These are phyloP conservation scores for Progne subis DNA, from an alignment of 2,113 vertebrate species.

Conservation along the genomic window DNA sequence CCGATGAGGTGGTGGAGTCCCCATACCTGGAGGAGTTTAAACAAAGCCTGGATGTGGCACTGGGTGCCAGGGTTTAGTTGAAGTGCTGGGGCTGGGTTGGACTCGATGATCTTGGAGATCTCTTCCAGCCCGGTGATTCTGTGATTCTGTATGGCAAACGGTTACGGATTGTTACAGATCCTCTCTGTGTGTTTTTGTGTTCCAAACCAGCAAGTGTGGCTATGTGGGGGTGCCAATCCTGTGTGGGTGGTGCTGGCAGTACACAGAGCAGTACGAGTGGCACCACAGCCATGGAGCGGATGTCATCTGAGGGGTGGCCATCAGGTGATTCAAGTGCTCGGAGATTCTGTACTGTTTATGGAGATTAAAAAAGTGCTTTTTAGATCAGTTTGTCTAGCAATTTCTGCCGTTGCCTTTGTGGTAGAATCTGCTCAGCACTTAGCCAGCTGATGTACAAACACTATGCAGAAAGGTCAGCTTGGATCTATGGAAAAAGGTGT, in stretches of 20 bases:
- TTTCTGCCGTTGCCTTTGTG: not conserved
- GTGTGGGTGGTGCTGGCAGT: not conserved
- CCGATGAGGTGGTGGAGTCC: no score
- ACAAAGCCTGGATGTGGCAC: no score
- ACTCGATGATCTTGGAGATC: no score
- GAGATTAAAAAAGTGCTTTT: not conserved
- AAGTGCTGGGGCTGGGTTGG: no score
- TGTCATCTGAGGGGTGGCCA: not conserved
- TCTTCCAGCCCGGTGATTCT: no score
- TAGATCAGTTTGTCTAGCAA: not conserved
- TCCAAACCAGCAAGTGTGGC: not conserved
- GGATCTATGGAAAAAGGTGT: not conserved
- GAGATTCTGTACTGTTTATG: not conserved
- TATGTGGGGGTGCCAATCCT: no score
- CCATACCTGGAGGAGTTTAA: no score
- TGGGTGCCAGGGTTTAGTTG: no score
- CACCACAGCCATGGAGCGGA: fast-evolving
- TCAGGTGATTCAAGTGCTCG: not conserved
- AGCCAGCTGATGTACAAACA: not conserved
- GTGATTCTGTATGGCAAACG: not conserved
- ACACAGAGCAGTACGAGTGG: no score
- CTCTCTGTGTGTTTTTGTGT: not conserved
- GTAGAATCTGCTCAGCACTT: not conserved
- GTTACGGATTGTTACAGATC: not conserved
- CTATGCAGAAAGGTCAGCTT: not conserved